Evolutionary conservation across 2,888 invertebrate genomes (phyloP).

Genomic region (Chrysolina oricalcia): DNA sequence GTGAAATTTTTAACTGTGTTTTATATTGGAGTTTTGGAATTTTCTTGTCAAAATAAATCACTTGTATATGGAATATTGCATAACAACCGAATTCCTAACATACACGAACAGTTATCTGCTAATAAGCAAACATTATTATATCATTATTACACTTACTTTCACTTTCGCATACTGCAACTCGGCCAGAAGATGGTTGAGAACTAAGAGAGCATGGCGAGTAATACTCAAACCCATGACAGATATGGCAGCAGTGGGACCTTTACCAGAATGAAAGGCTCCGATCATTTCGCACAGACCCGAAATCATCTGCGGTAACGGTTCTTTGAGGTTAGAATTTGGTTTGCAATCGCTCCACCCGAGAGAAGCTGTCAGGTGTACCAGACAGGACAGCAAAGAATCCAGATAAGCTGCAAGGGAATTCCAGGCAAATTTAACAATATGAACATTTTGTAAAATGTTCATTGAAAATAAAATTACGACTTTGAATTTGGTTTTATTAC

Average conservation of each 20-base stretch:
- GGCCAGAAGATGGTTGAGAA: conserved; percentile 73
- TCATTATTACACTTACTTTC: conserved; percentile 64
- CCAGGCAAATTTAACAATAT: background rate
- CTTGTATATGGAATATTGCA: too few relatives aligned
- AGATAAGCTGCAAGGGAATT: conserved; percentile 72
- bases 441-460: background rate
- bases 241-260: conserved; percentile 71
- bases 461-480: too few relatives aligned
- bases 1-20: too few relatives aligned
- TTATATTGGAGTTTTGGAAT: too few relatives aligned
- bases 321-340: conserved; percentile 55
- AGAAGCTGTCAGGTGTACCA: conserved; percentile 72
- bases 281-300: conserved; percentile 72
- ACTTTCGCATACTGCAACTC: conserved; percentile 72
- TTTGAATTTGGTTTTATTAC: too few relatives aligned
- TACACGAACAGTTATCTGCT: too few relatives aligned
- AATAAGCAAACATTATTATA: too few relatives aligned
- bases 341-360: conserved; percentile 71
- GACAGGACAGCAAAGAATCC: conserved; percentile 72
- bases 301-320: conserved; percentile 68
- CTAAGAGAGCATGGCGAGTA: conserved; percentile 73
- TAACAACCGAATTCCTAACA: too few relatives aligned
- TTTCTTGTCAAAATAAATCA: too few relatives aligned
- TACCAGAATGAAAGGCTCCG: conserved; percentile 73
- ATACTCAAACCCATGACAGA: conserved; percentile 76